Percentiles rank a stretch among this genome's conserved stretches.
These are phyloP conservation scores for Caenorhabditis imperialis DNA, from an alignment of 2,888 invertebrate species.

Conservation along the genomic window DNA sequence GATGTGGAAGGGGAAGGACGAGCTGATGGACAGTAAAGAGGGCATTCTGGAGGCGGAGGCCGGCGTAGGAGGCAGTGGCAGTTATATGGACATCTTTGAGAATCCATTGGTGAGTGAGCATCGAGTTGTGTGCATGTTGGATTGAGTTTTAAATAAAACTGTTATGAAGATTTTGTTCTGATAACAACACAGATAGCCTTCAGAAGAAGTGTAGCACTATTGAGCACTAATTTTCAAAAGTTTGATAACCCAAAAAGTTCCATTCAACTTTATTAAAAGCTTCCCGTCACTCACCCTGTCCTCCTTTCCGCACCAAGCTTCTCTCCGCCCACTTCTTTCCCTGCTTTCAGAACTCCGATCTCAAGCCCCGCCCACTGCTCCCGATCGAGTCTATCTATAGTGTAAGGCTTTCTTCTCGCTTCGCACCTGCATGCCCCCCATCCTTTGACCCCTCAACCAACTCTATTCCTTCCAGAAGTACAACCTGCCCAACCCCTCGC, in stretches of 20 bases:
- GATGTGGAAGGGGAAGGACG: slow-evolving; percentile 46
- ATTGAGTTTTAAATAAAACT: no score
- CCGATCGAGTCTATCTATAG: slow-evolving; percentile 41
- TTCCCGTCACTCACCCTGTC: not conserved
- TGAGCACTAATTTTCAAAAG: no score
- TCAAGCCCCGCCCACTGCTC: slow-evolving; percentile 39
- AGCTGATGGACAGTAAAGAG: slow-evolving; percentile 40
- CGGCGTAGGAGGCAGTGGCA: not conserved
- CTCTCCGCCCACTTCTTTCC: slow-evolving; percentile 9
- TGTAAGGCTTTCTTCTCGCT: slow-evolving; percentile 27
- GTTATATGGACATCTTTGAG: slow-evolving; percentile 46
- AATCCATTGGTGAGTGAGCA: slow-evolving; percentile 41
- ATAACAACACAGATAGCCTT: no score
- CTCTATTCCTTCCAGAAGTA: slow-evolving; percentile 32
- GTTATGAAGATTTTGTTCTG: no score
- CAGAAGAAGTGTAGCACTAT: no score
- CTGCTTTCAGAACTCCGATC: slow-evolving; percentile 40
- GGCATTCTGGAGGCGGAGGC: slow-evolving; percentile 29
- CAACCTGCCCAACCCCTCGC: slow-evolving; percentile 28
- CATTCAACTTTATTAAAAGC: no score
- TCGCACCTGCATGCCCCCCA: not conserved
- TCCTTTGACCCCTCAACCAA: not conserved
- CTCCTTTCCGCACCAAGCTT: not conserved
- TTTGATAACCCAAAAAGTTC: no score
- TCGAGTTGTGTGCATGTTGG: no score